A percentile compares a stretch with the other conserved stretches of the same genome.
These are phyloP conservation scores for Ephestia elutella DNA, from an alignment of 1,140 invertebrate genomes.

Conservation along the genomic window DNA sequence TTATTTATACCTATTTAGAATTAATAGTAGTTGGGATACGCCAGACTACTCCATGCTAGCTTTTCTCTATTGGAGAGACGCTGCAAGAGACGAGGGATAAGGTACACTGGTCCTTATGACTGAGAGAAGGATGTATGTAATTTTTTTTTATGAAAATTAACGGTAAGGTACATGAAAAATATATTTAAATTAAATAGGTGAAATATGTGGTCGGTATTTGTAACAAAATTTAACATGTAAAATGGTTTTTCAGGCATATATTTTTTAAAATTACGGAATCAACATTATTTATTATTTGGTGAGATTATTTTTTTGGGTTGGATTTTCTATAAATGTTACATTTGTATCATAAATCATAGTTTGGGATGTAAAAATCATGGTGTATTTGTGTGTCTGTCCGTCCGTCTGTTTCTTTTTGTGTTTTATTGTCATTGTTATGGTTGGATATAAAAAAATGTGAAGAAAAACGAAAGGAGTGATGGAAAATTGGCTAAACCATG, in stretches of 20 bases:
- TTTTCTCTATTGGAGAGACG: constrained; percentile 92
- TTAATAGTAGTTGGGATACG: constrained; percentile 91
- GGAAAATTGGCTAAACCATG: too few species aligned
- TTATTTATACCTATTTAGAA: too few species aligned
- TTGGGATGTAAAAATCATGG: constrained; percentile 2
- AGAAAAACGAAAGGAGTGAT: not conserved
- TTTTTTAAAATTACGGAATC: not conserved
- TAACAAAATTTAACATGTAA: not conserved
- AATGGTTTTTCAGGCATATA: constrained; percentile 1
- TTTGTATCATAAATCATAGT: not conserved
- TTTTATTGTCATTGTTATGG: not conserved
- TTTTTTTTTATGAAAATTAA: too few species aligned
- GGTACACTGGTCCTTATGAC: constrained; percentile 92
- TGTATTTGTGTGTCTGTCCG: constrained; percentile 4
- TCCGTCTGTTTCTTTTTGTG: not conserved
- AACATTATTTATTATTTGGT: constrained; percentile 4
- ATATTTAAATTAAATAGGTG: too few species aligned
- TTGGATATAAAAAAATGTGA: not conserved
- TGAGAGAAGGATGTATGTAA: constrained; percentile 90
- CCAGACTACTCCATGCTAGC: constrained; percentile 93
- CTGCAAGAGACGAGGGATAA: constrained; percentile 94
- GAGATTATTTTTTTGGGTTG: not conserved
- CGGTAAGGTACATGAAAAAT: too few species aligned
- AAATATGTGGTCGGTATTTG: too few species aligned
- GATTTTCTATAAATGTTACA: not conserved